Evolutionary conservation across 1,140 invertebrate genomes (phyloP), one percentile per base, ranked within the genome.

Genomic region (Wiebesia pumilae): DNA sequence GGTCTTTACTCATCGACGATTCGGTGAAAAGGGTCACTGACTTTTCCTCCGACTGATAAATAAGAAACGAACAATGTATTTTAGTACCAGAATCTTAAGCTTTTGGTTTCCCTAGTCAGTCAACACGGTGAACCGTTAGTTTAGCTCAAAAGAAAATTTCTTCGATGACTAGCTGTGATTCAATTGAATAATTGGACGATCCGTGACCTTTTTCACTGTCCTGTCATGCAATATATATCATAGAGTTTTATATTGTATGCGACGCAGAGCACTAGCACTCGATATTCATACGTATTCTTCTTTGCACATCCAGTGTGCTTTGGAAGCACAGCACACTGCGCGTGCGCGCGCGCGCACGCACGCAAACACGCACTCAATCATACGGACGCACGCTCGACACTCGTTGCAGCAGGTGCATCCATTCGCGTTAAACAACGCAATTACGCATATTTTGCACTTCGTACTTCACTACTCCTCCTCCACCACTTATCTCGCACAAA

Each of bases 1-100:
- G 71, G 30, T 51, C 58, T 69, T 78, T 67, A 27, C n/a, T 38
- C 62, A 43, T 30, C 24, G 69, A 82, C 69, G 27, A 65, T 67
- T 54, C 73, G 62, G 81, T 58, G 73, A 83, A 83, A 83, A 83
- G 40, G 81, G 85, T 86, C 81, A 86, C 81, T 67, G 79, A 82
- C 85, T 82, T 43, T n/a, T 27, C 30, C 51, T 35, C 24, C 47
- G 27, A 33, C 51, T 40, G 69, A 47, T 81, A 75, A 81, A 81
- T 69, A 35, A n/a, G 38, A 81, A 47, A 51, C 30, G 35, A 82
- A n/a, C 30, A 35, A 40, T 77, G 38, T 81, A 81, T 75, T 85
- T 54, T 47, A 24, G 19, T 84, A 78, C 1, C 33, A 58, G 24
- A 51, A 81, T 40, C 30, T 51, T 62, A 16, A 30, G 9, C 10